phyloP scores from a whole-genome alignment of 2,113 vertebrate species.

The Phylloscopus trochiloides region DNA sequence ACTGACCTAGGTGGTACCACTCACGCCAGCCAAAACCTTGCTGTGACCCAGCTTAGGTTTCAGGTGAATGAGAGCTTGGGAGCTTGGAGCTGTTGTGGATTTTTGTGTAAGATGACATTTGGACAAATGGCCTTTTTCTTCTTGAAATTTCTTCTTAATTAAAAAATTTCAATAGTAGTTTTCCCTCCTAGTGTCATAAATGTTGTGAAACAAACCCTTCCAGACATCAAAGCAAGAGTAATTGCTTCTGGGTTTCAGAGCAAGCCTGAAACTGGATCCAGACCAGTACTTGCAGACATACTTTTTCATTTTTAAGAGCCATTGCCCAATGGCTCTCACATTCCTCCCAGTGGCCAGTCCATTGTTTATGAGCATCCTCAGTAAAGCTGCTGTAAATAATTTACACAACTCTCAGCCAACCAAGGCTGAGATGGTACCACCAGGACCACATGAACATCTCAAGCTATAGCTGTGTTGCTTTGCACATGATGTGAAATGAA shows the following conservation, averaged over 20 bases:
- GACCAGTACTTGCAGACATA: not conserved
- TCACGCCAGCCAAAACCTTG: not conserved
- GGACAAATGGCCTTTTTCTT: not conserved
- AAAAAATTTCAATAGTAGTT: not conserved
- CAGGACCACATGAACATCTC: not conserved
- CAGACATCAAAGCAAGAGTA: constrained; percentile 14
- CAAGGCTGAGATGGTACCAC: not conserved
- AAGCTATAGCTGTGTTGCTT: not conserved
- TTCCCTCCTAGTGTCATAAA: not conserved
- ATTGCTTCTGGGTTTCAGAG: constrained; percentile 21
- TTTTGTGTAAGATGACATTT: not conserved
- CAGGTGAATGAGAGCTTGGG: not conserved
- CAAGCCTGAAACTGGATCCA: not conserved
- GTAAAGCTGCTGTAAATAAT: not conserved
- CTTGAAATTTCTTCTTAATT: constrained; percentile 2
- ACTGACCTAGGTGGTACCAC: not conserved
- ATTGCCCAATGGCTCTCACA: not conserved
- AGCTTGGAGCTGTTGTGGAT: not conserved
- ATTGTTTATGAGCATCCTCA: not conserved
- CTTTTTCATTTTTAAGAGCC: not conserved
- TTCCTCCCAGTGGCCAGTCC: not conserved
- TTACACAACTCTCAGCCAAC: not conserved
- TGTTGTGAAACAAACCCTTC: constrained; percentile 30
- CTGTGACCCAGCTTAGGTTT: not conserved
- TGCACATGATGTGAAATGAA: not conserved